Evolutionary conservation across 2,888 invertebrate species (phyloP), one percentile per base, ranked within the genome.

Genomic region (Polyommatus icarus): DNA sequence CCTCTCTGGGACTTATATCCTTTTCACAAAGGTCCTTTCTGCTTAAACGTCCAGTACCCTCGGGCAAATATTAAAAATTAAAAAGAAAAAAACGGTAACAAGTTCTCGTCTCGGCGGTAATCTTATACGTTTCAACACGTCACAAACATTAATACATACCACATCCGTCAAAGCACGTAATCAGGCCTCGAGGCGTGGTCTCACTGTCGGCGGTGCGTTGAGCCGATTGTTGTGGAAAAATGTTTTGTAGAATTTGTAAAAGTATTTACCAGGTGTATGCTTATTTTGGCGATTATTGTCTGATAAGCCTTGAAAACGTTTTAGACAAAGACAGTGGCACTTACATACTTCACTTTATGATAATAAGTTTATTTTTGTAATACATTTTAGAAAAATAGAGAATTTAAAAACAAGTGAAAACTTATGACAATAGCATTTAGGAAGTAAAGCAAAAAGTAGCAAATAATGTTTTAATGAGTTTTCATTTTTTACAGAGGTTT

Each of bases 41-140:
- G 15, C 18, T 18, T 54, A 18, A 54, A 54, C 54, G 18, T 15
- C 54, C 18, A 18, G 18, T 54, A 54, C 54, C 29, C 32, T 6
- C 18, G 15, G 72, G 73, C 46, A 50, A 73, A 46, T 46, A 50
- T 73, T 50, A 50, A 73, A 73, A 59, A 40, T 67, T 54, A 59
- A 36, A 77, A 79, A 78, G 79, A 80, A 80, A 81, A 79, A 80
- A 81, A 83, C 80, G 78, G 79, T 82, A 81, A 81, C 79, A 78
- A 78, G 78, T 76, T 76, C 77, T 77, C 76, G 79, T 76, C 80
- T 76, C 78, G 81, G 78, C 79, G 83, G 85, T 85, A 85, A 85
- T 83, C 81, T 83, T 83, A 85, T 83, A 84, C 84, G 84, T 84
- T 83, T 84, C 83, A 82, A 83, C 84, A 80, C 82, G 82, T 82